Base-by-base conservation (phyloP, 2,113 vertebrate species). In the Dasypus novemcinctus region DNA sequence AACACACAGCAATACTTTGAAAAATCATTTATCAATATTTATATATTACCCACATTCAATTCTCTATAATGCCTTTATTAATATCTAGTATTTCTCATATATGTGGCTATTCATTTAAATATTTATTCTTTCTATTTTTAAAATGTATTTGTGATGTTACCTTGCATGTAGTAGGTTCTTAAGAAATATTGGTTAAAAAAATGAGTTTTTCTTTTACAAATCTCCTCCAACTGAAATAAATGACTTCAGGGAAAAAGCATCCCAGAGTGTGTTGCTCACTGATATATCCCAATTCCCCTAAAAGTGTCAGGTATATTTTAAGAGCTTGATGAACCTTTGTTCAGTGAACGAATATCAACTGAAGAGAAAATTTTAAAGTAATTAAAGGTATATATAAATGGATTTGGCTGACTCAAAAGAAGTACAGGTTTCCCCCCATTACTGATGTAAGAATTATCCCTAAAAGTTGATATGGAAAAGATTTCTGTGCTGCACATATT, bases 351-450 rank as follows among this genome's bases (percentile, higher is more conserved):
- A 74, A 33, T 57, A 33, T 87, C 38, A 46, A 33, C 4, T 80
- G 49, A 86, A 88, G 23, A 87, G 15, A 69, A 10, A 15, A 54
- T 5, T 78, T 76, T 84, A 85, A 9, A 96, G 52, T 21, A 87
- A 68, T 93, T 63, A 84, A 87, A 94, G 15, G 13, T 87, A 31
- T 69, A 80, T 87, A 74, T 80, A 92, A 92, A 78, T 80, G 21
- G 4, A 29, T 78, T 84, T n/a, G 8, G 31, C 5, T 38, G 3
- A 31, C 17, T 41, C 14, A 18, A 91, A 61, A 91, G 11, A 80
- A 54, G 52, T 46, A 36, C 9, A 36, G 23, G 29, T 5, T 27
- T 7, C 46, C 46, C 46, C 46, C 31, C 31, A 80, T 76, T 41
- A 49, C 20, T 79, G 31, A 49, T 76, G 2, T 49, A 79, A 83